These are phyloP conservation scores for Trinorchestia longiramus DNA, from an alignment of 1,140 invertebrate species.

Conservation along the genomic window DNA sequence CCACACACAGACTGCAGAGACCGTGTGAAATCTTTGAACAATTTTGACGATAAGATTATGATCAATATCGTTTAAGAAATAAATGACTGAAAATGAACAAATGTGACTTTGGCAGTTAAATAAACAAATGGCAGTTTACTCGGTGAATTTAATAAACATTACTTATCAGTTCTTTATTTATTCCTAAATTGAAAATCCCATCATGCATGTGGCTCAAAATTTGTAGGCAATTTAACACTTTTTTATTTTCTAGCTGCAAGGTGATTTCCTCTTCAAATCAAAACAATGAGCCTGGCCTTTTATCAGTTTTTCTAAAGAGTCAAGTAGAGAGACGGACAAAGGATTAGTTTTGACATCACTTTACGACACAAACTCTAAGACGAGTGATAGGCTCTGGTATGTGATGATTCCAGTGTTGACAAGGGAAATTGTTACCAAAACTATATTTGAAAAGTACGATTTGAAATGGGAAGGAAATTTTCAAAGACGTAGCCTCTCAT, in stretches of 20 bases:
- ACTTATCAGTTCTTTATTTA: too few species aligned
- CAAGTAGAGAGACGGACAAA: background rate
- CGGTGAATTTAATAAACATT: too few species aligned
- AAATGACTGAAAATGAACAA: too few species aligned
- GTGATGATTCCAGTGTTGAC: background rate
- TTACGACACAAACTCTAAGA: background rate
- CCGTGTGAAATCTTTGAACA: too few species aligned
- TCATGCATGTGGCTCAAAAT: background rate
- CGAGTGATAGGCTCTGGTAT: background rate
- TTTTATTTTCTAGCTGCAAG: background rate
- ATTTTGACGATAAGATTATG: too few species aligned
- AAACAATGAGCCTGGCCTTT: background rate
- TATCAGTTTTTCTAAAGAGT: background rate
- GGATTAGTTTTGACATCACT: background rate
- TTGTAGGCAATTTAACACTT: background rate
- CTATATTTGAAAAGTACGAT: background rate
- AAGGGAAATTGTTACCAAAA: background rate
- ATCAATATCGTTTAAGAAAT: too few species aligned
- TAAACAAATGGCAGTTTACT: too few species aligned
- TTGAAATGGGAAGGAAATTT: background rate
- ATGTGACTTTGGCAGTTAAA: too few species aligned
- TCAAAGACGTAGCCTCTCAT: background rate
- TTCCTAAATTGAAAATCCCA: too few species aligned
- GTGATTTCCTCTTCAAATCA: background rate
- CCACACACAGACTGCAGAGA: too few species aligned